Conservation (phyloP, 2,797 vertebrate genomes). For the Pipistrellus pipistrellus region DNA sequence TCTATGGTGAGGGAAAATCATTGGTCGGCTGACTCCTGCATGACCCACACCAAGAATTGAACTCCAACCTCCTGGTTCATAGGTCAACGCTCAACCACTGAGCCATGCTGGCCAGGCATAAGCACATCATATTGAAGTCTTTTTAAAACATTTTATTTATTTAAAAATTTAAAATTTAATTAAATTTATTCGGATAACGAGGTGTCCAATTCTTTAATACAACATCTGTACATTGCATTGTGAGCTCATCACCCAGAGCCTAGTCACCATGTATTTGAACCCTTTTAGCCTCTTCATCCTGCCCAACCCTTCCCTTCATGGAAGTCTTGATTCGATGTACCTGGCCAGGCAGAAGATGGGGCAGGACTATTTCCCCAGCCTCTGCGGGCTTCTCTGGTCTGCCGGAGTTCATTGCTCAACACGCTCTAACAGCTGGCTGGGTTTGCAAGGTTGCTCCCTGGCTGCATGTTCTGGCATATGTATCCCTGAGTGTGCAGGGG, state of each 20-base stretch:
- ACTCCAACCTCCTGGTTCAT: too few species aligned
- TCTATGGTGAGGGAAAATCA: too few species aligned
- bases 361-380: background rate
- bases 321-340: background rate
- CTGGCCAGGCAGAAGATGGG: background rate
- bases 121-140: background rate
- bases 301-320: background rate
- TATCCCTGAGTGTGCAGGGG: background rate
- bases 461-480: constrained; percentile 17
- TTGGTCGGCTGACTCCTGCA: too few species aligned
- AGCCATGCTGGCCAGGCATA: too few species aligned
- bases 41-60: too few species aligned
- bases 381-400: background rate
- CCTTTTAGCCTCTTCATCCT: background rate
- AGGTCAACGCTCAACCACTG: too few species aligned
- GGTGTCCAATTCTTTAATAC: background rate
- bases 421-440: background rate
- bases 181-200: background rate
- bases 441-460: background rate
- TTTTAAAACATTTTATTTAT: background rate
- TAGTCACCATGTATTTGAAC: background rate
- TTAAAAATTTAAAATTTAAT: background rate
- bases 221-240: background rate
- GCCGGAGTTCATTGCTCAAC: background rate
- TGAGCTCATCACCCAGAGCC: background rate